phyloP scores from a whole-genome alignment of 2,113 vertebrate genomes.

The Petroica traversi region DNA sequence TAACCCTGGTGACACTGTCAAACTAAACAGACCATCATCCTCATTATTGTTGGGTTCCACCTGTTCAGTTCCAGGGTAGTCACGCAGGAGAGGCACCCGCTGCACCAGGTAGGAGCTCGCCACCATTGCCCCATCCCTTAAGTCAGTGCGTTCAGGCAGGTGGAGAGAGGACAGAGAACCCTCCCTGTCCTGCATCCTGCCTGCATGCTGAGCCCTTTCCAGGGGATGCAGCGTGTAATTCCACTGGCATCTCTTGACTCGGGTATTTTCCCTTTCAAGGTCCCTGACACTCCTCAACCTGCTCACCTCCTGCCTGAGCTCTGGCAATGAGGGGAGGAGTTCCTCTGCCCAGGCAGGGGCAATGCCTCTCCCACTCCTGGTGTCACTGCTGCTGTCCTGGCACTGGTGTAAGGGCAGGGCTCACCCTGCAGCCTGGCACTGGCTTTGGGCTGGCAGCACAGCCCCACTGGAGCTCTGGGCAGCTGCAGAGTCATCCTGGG shows the following conservation, averaged over 20 bases:
- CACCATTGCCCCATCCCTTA: not conserved
- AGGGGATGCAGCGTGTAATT: not conserved
- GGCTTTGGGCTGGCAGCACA: fast-evolving
- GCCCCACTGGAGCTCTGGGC: not conserved
- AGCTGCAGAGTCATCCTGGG: not conserved
- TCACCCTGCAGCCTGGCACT: not conserved
- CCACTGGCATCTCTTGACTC: not conserved
- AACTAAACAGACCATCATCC: not conserved
- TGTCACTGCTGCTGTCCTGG: not conserved
- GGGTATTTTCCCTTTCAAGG: fast-evolving
- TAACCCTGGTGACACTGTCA: not conserved
- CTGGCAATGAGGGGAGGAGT: not conserved
- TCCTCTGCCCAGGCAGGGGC: not conserved
- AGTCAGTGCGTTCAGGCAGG: not conserved
- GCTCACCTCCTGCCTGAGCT: not conserved
- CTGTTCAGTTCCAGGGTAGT: fast-evolving
- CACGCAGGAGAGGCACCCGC: fast-evolving
- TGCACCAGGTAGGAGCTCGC: not conserved
- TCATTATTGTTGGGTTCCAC: not conserved
- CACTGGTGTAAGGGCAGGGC: not conserved
- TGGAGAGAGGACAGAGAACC: no score
- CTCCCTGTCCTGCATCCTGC: not conserved
- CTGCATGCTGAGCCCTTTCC: not conserved
- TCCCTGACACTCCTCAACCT: not conserved
- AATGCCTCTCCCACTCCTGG: no score